Base-by-base conservation (phyloP, 2,113 vertebrate genomes). In the Peromyscus maniculatus region DNA sequence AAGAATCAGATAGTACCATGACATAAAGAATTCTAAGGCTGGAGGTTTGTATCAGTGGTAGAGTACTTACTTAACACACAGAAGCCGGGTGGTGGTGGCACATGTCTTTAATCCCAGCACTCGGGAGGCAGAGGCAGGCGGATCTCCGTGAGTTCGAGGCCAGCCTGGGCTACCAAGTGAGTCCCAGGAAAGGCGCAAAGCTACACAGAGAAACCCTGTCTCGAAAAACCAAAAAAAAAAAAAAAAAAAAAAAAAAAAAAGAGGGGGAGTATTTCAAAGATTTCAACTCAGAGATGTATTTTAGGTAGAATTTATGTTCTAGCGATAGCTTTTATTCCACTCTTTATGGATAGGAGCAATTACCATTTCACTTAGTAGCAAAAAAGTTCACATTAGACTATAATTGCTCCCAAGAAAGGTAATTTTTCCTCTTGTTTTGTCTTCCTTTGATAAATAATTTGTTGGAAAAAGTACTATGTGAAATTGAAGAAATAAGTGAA, bases 361-460 rank as follows among this genome's bases (percentile, higher is more conserved):
- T 97, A 59, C 93, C 86, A 96, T 94, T 91, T 97, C 91, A 87
- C 69, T 95, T 89, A 79, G 78, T 57, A 84, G 78, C 17, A 93
- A 86, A 95, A 96, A 96, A 93, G 12, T 91, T 97, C 91, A 92
- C 33, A 91, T 88, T 90, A 87, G 31, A 77, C n/a, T 91, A 22
- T 79, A 72, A 95, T 87, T 97, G 36, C 10, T 93, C 22, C 80
- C n/a, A 86, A 79, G 52, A 71, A 87, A 92, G 64, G 46, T 84
- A 87, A 86, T 59, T 77, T 84, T 96, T n/a, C 69, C 21, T 75
- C 71, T 92, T 87, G 22, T 78, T 96, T 95, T 84, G 77, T 52
- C 49, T 90, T 95, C 66, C 55, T 84, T 74, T 84, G 74, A 52
- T 89, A 89, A 95, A 49, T 43, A 95, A 77, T 39, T 97, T 31